phyloP scores from a whole-genome alignment of 2,113 vertebrate species.

The Syngnathus scovelli region DNA sequence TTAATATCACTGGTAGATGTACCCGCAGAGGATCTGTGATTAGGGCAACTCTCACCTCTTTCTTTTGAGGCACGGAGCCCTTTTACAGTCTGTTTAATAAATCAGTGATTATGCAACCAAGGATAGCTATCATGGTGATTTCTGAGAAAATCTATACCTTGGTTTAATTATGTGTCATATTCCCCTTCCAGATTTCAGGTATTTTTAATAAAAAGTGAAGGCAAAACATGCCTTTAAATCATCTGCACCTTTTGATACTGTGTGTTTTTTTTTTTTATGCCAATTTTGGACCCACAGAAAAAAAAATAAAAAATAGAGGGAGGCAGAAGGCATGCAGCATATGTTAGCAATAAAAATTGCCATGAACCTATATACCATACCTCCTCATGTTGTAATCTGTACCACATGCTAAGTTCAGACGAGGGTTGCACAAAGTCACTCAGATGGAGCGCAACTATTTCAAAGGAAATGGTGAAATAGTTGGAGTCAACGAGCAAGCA shows the following conservation, averaged over 20 bases:
- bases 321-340: constrained; percentile 44
- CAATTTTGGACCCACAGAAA: constrained; percentile 22
- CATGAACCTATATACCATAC: constrained; percentile 48
- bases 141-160: constrained; percentile 14
- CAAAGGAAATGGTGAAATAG: constrained; percentile 1
- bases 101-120: constrained; percentile 10
- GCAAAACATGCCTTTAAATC: constrained; percentile 11
- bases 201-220: not conserved
- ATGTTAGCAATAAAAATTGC: constrained; percentile 62
- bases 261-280: constrained; percentile 30
- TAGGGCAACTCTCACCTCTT: constrained; percentile 18
- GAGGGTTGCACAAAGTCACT: constrained; percentile 43
- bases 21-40: constrained; percentile 17
- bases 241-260: constrained; percentile 27
- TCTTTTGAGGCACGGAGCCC: constrained; percentile 32
- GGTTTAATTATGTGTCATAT: constrained; percentile 1
- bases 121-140: constrained; percentile 18
- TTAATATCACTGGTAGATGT: constrained; percentile 25
- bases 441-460: constrained; percentile 6
- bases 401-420: constrained; percentile 56
- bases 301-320: constrained; percentile 47
- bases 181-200: constrained; percentile 7
- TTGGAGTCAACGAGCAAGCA: constrained; percentile 1
- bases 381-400: constrained; percentile 60
- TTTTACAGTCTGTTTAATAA: constrained; percentile 21